Base-by-base conservation (phyloP, 2,888 invertebrate species). In the Microctonus aethiopoides region DNA sequence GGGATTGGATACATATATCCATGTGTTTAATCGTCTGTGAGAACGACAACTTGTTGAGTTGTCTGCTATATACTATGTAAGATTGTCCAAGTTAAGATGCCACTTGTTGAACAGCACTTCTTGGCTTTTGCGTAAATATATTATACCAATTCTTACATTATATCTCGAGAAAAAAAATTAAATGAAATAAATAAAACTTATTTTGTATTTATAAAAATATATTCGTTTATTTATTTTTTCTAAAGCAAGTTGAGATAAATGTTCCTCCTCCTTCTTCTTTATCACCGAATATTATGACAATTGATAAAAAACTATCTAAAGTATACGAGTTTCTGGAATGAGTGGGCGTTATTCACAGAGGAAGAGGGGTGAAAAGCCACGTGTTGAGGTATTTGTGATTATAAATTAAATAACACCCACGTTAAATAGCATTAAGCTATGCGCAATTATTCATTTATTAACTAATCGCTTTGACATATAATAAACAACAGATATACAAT, bases 51-150 rank as follows among this genome's bases (percentile, higher is more conserved):
- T 86, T 86, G 86, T 86, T 86, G 86, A 85, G 79, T 78, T 77
- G 74, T 75, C 78, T 76, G 57, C 39, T 46, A 26, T 29, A 34
- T 34, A 54, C 62, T 20, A 46, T 46, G 46, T 82, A 86, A 86
- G 86, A 85, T 83, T 80, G 78, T 80, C 77, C 77, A 77, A 80
- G 77, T 81, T 86, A 86, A 86, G 86, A 86, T 83, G 80, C 85
- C 84, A 86, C 86, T 83, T 86, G 86, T 86, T 86, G 86, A 82
- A 29, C 46, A 29, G 16, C n/a, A 46, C 52, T 68, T 64, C 74
- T 77, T 78, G 76, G 61, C 46, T 57, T 46, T 20, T 24, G 11
- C 24, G 4, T 16, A 52, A 5, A 20, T 6, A 3, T 52, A 52
- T 52, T 10, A 16, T 16, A 2, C 3, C 16, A 16, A 71, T 71